A percentile compares a stretch with the other conserved stretches of the same genome.
Conservation (phyloP, 2,797 vertebrate genomes). For the Coluber constrictor region DNA sequence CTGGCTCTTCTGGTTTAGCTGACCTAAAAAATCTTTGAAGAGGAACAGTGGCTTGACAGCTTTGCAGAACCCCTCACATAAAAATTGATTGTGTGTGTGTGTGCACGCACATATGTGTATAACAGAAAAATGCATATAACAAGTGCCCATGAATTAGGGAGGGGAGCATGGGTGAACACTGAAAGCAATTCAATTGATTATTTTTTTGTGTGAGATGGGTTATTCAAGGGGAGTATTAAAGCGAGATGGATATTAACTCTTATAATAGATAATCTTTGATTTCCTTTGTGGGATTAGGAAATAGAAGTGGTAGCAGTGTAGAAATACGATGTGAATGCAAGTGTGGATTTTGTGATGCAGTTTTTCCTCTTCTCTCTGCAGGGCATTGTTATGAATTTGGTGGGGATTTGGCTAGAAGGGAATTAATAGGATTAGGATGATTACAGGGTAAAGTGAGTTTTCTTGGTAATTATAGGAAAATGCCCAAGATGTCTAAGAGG, state of each 20-base stretch:
- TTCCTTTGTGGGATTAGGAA: not conserved
- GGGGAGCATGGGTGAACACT: not conserved
- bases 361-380: not conserved
- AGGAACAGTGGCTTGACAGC: not conserved
- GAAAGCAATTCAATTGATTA: not conserved
- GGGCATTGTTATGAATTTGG: not conserved
- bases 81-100: not conserved
- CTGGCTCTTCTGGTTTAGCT: not conserved
- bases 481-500: not conserved
- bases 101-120: not conserved
- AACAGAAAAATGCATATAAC: not conserved
- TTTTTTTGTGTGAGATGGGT: not conserved
- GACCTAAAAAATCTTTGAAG: not conserved
- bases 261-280: not conserved
- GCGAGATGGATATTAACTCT: not conserved
- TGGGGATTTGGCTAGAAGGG: not conserved
- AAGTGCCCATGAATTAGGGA: not conserved
- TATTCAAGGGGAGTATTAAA: not conserved
- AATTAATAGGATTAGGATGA: not conserved
- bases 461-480: not conserved
- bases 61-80: not conserved
- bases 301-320: not conserved
- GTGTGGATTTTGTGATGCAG: not conserved
- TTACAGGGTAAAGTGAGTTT: not conserved
- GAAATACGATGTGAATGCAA: not conserved